These are phyloP conservation scores for Nycticryphes semicollaris DNA, from an alignment of 2,113 vertebrate species.

Conservation along the genomic window DNA sequence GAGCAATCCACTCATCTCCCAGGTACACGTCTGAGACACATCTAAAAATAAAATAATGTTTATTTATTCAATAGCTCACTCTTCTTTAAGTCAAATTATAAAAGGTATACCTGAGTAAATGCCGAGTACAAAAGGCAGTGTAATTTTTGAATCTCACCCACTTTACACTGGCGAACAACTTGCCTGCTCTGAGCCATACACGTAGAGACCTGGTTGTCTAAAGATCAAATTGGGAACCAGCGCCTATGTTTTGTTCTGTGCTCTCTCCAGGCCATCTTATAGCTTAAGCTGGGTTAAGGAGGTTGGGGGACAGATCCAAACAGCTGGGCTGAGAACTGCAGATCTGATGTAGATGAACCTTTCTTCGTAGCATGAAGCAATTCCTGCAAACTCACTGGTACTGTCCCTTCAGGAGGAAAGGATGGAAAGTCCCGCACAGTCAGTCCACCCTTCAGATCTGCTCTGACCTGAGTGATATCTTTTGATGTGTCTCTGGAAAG, in stretches of 20 bases:
- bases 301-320: not conserved
- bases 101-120: not conserved
- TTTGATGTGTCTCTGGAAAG: not conserved
- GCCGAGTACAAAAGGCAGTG: not conserved
- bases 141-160: not conserved
- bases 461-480: not conserved
- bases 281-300: not conserved
- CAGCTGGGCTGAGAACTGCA: not conserved
- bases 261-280: not conserved
- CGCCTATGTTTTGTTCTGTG: not conserved
- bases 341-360: not conserved
- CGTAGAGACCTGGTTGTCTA: not conserved
- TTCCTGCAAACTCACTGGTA: not conserved
- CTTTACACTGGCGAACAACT: rapidly evolving
- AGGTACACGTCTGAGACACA: not conserved
- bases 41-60: not conserved
- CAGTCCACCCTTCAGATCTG: not conserved
- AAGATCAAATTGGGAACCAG: not conserved
- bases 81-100: not conserved
- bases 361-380: not conserved
- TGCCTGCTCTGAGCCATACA: not conserved
- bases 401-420: not conserved
- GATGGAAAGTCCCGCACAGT: not conserved
- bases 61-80: not conserved
- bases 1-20: not conserved